Evolutionary conservation across 2,113 vertebrate genomes (phyloP), one percentile per base, ranked within the genome.

Genomic region (Vireo altiloquus): DNA sequence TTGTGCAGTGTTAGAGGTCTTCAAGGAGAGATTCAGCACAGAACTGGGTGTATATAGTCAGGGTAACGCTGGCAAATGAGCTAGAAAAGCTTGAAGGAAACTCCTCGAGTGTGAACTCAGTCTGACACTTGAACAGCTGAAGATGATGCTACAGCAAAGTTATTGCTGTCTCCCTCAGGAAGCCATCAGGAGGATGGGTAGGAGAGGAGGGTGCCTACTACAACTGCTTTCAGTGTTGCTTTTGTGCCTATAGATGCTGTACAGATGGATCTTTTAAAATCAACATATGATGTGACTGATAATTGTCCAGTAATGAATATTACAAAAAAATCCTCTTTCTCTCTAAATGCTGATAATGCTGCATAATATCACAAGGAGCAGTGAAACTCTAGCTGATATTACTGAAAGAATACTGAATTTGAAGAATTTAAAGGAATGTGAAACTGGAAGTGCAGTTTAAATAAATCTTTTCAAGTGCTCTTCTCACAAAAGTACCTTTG

Each of bases 401-500:
- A 37, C 61, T 75, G 72, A 59, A 90, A 54, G 42, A 57, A 71
- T 24, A 92, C 44, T 46, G 75, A 59, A 69, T 90, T 50, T 85
- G 64, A 83, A 89, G 86, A 64, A 87, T 82, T 90, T 57, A 78
- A 90, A 93, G 53, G 89, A 96, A 93, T 76, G 88, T 91, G 94
- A 92, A 96, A 89, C 90, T 94, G 86, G 92, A 94, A 96, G 57
- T 89, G 72, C 35, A 56, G 85, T 52, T 72, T 84, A 76, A 93
- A 89, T 89, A 82, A 80, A 71, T 65, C 56, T 89, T 75, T 53
- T 68, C 77, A 89, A 95, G 93, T 82, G 90, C 83, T 92, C 85
- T 95, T 95, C 88, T 88, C 80, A 93, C 86, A 96, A 47, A 92
- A 96, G 90, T 70, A 68, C 92, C 82, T 94, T 92, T 95, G 80